Evolutionary conservation across 1,140 invertebrate species (phyloP), one percentile per base, ranked within the genome.

Genomic region (Drosophila albomicans): DNA sequence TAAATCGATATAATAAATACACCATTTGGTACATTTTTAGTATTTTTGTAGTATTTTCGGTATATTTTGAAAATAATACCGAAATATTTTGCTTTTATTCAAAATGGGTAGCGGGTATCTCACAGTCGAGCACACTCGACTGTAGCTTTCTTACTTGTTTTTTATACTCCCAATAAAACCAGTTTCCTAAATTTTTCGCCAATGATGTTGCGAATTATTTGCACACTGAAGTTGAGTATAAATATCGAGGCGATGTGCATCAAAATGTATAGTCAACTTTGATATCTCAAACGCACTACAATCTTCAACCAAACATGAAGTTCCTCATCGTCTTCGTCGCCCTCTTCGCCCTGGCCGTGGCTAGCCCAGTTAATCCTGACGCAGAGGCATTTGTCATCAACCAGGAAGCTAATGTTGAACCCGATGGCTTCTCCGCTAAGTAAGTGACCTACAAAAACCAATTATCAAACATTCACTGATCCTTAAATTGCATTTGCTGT

Each of bases 371-470:
- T 38, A 7, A 32, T 2, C 8, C 35, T 10, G 35, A 38, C 11
- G 10, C 69, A 3, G 74, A 86, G 5, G 86, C 75, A 7, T 45
- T 49, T 51, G 89, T 93, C 64, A 3, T 93, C 20, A 64, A 67
- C 0, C 82, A 81, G 56, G 92, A 93, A 0, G 72, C 28, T 10
- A 90, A 94, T 75, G 93, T 94, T 63, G 92, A 91, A 11, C 68
- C 93, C n/a, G 93, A 93, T 3, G 20, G 20, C 1, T 93, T 75
- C 58, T 52, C 0, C 20, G 20, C 20, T 20, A 3, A 1, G 94
- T 95, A 93, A 93, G 94, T 86, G 35, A 4, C 1, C 5, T 1
- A n/a, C 4, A 8, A n/a, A 0, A 2, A 4, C 6, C 0, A 4
- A 32, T 13, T 7, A 3, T 0, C 15, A 15, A 63, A 10, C 51